phyloP scores from a whole-genome alignment of 92 coral and sea anemone genomes.

The Virgularia gustaviana region DNA sequence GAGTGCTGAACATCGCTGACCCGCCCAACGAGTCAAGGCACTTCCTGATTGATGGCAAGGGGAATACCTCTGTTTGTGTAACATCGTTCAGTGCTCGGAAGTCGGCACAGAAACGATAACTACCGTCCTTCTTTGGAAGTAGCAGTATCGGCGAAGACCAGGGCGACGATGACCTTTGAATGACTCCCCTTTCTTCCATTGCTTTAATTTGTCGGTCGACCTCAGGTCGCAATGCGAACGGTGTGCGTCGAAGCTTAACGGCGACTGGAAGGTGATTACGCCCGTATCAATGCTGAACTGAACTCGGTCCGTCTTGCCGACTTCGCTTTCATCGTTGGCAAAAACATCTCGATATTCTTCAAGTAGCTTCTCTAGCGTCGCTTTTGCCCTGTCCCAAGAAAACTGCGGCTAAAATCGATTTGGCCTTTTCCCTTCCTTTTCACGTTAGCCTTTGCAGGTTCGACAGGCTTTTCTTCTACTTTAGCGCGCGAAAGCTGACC shows the following conservation, averaged over 20 bases:
- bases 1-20: constrained; percentile 28
- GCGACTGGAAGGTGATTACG: constrained; percentile 46
- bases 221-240: constrained; percentile 46
- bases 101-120: constrained; percentile 34
- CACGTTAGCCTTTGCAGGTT: background rate
- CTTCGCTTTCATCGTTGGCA: constrained; percentile 50
- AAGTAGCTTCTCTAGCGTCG: constrained; percentile 29
- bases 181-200: constrained; percentile 50
- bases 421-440: constrained; percentile 27
- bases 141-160: constrained; percentile 45
- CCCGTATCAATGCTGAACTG: constrained; percentile 54
- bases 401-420: constrained; percentile 37
- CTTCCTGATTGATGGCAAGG: constrained; percentile 45
- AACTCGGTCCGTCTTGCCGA: constrained; percentile 44
- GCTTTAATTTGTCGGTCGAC: constrained; percentile 45
- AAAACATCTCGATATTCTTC: constrained; percentile 52
- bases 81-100: constrained; percentile 29
- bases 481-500: constrained; percentile 44
- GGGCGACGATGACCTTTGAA: constrained; percentile 40
- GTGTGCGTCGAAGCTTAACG: constrained; percentile 47
- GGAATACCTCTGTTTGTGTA: constrained; percentile 35
- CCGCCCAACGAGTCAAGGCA: constrained; percentile 45
- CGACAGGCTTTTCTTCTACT: constrained; percentile 37
- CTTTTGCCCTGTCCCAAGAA: constrained; percentile 28
- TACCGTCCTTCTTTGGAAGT: constrained; percentile 37